These are phyloP conservation scores for Petrocephalus sullivani DNA, from an alignment of 2,797 vertebrate genomes.

Conservation along the genomic window DNA sequence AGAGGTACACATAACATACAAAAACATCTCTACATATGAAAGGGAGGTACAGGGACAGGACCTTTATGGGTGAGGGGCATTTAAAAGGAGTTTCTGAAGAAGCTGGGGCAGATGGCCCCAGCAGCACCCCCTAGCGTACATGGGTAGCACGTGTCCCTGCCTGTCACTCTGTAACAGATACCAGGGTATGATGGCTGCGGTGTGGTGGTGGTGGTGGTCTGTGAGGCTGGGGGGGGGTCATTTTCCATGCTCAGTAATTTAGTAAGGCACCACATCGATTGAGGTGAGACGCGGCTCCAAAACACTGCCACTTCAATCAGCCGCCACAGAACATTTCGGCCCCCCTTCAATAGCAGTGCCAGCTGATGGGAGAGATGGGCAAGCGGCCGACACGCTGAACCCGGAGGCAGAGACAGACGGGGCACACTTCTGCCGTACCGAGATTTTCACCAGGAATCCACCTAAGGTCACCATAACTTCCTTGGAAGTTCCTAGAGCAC, in stretches of 20 bases:
- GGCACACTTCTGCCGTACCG: conserved; percentile 72
- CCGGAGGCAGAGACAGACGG: conserved; percentile 80
- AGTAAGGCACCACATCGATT: conserved; percentile 73
- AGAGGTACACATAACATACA: not conserved
- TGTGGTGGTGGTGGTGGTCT: not conserved
- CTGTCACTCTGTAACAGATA: conserved; percentile 6
- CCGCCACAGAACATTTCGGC: conserved; percentile 58
- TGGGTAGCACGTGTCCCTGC: not conserved
- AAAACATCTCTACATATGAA: no score
- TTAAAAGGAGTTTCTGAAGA: not conserved
- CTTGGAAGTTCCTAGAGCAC: conserved; percentile 34
- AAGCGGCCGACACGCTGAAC: conserved; percentile 77
- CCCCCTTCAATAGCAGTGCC: conserved; percentile 72
- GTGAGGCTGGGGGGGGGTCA: conserved; percentile 51
- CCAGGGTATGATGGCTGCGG: conserved; percentile 37
- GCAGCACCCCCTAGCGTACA: not conserved
- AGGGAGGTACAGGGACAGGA: not conserved
- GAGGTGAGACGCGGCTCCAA: conserved; percentile 70
- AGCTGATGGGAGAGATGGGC: conserved; percentile 87
- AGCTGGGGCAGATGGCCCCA: not conserved
- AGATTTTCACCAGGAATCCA: conserved; percentile 83
- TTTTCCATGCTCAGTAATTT: conserved; percentile 77
- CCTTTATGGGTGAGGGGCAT: not conserved
- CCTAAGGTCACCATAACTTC: conserved; percentile 66
- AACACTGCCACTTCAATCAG: conserved; percentile 77